A percentile compares a stretch with the other conserved stretches of the same genome.
Conservation (phyloP, 2,888 invertebrate species). For the Ornithoptera alexandrae region DNA sequence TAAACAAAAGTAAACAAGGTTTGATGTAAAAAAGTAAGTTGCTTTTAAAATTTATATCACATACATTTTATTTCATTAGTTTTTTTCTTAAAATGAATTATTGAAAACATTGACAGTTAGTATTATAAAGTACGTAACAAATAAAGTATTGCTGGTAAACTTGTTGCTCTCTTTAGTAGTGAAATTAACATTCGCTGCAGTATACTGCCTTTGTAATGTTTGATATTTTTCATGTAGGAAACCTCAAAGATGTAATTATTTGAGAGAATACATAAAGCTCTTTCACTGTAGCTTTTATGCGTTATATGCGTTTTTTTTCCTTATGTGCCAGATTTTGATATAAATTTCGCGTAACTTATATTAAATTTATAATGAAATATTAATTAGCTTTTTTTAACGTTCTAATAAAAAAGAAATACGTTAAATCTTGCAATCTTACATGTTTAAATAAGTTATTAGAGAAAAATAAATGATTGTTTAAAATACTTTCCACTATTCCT, state of each 20-base stretch:
- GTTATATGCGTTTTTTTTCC: constrained; percentile 3
- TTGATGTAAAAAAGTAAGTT: not conserved
- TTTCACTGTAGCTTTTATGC: constrained; percentile 1
- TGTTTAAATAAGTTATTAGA: no score
- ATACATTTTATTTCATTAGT: not conserved
- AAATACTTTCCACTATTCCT: no score
- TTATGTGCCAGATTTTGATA: not conserved
- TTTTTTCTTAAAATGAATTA: not conserved
- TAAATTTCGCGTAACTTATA: not conserved
- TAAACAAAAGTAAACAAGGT: not conserved
- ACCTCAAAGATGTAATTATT: constrained; percentile 3
- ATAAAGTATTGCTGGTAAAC: not conserved
- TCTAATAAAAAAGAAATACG: no score
- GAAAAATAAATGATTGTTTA: no score
- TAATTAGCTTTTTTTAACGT: not conserved
- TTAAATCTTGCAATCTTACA: no score
- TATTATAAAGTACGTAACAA: not conserved
- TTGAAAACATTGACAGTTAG: not conserved
- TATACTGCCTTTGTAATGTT: not conserved
- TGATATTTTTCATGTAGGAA: not conserved
- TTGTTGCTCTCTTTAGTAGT: not conserved
- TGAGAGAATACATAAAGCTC: constrained; percentile 3
- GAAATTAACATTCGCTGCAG: not conserved
- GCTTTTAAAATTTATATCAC: not conserved
- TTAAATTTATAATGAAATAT: not conserved